Evolutionary conservation across 2,888 invertebrate species (phyloP), one percentile per base, ranked within the genome.

Genomic region (Orthonychiurus folsomi): DNA sequence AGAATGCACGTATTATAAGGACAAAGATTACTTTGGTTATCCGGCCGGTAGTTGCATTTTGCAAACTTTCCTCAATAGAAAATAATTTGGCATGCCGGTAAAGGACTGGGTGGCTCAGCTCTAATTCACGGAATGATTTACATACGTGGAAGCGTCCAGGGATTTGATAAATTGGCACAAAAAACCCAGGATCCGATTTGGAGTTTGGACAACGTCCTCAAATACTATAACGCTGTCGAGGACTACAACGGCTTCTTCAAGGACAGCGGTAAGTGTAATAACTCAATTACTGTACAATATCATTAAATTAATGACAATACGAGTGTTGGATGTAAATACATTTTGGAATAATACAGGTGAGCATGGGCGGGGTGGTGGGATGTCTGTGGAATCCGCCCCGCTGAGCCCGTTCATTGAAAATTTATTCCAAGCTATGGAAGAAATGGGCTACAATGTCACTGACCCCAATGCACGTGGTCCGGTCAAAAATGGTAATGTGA

Each of bases 71-170:
- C 15, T 3, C n/a, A 20, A 18, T 23, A 56, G 56, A 21, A 3
- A n/a, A 56, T 24, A n/a, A 5, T n/a, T 5, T 56, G 56, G 56
- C 56, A 15, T 9, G 24, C n/a, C 26, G 56, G 56, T 5, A 56
- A 26, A 26, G 56, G 56, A 5, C 56, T 56, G 3, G 63, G 63
- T 3, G 63, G 63, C 9, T 57, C 58, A 1, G 58, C 62, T 58
- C 52, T 65, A 1, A 63, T 69, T 20, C 66, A 69, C 50, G 69
- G 66, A 15, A 67, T 69, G 67, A 66, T 69, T 50, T 69, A 69
- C 62, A 65, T 69, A 50, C 60, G 69, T 57, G 69, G 69, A 25
- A 65, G 62, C 56, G 70, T 70, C 9, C 66, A 66, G 61, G 70
- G 68, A 0, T 69, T 69, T 60, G 69, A 69, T 50, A 59, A 61